A percentile compares a stretch with the other conserved stretches of the same genome.
phyloP scores from a whole-genome alignment of 2,113 vertebrate species.

The Heptranchias perlo region DNA sequence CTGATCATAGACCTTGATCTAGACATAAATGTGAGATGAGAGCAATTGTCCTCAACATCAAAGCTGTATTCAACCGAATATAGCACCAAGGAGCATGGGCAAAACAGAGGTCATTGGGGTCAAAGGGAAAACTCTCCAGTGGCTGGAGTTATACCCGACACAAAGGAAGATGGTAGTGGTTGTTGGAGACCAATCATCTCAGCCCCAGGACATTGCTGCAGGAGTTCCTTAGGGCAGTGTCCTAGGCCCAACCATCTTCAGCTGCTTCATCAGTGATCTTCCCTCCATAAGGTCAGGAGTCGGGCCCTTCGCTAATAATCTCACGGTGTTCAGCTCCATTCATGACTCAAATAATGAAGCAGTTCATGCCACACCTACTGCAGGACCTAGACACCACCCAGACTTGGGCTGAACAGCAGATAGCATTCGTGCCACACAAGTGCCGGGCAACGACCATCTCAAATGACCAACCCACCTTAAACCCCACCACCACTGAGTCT shows the following conservation, averaged over 20 bases:
- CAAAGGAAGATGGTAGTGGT: not conserved
- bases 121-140: too few relatives aligned
- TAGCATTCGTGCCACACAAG: not conserved
- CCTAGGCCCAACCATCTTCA: too few relatives aligned
- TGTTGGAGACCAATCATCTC: not conserved
- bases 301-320: not conserved
- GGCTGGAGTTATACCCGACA: not conserved
- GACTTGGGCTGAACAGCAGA: too few relatives aligned
- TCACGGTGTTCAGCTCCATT: not conserved
- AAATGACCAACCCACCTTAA: not conserved
- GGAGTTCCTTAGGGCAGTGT: not conserved
- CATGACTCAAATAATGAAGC: not conserved
- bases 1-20: too few relatives aligned
- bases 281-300: not conserved
- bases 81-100: not conserved
- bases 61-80: not conserved
- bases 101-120: not conserved
- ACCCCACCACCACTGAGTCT: not conserved
- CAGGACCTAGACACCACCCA: not conserved
- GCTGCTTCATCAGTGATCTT: not conserved
- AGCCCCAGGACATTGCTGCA: not conserved
- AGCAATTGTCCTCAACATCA: not conserved
- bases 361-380: not conserved
- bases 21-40: not conserved
- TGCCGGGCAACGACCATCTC: not conserved